A percentile compares a stretch with the other conserved stretches of the same genome.
phyloP scores from a whole-genome alignment of 2,113 vertebrate species.

The Coturnix japonica region DNA sequence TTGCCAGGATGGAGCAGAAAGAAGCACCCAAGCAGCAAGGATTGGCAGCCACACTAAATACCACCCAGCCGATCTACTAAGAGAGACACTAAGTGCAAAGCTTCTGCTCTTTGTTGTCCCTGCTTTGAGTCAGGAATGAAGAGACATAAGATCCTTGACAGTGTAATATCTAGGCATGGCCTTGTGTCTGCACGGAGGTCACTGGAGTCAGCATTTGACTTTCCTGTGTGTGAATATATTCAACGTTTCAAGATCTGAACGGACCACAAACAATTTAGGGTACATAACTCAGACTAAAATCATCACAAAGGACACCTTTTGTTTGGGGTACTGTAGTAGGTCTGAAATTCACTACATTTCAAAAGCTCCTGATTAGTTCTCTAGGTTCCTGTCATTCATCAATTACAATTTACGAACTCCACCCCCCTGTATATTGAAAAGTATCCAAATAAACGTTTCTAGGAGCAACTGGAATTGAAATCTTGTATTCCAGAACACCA shows the following conservation, averaged over 20 bases:
- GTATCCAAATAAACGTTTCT: not conserved
- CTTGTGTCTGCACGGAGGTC: constrained; percentile 34
- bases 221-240: not conserved
- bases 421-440: not conserved
- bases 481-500: not conserved
- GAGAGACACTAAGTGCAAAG: not conserved
- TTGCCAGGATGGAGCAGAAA: not conserved
- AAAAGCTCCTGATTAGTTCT: not conserved
- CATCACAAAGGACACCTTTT: not conserved
- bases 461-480: not conserved
- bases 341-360: not conserved
- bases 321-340: not conserved
- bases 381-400: not conserved
- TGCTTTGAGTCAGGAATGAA: rapidly evolving
- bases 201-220: not conserved
- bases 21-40: not conserved
- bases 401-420: not conserved
- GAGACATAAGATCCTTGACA: not conserved
- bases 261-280: not conserved
- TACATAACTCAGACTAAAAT: not conserved
- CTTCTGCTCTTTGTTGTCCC: not conserved
- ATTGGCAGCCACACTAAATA: not conserved
- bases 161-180: not conserved
- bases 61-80: not conserved
- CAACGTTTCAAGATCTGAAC: not conserved